phyloP scores from a whole-genome alignment of 1,140 invertebrate genomes.

The Lutraria rhynchaena region DNA sequence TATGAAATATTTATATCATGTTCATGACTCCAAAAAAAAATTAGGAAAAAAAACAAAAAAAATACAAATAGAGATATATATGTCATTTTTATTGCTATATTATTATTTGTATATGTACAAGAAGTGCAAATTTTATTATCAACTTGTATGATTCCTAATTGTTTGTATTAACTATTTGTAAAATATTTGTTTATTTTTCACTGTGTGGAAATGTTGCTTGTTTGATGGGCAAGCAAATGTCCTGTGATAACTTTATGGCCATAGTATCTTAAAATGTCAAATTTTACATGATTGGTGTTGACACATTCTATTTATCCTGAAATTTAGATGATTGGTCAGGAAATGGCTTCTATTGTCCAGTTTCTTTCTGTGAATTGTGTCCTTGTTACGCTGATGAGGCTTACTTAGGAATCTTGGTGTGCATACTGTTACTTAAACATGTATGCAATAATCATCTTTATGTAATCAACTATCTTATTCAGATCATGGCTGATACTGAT shows the following conservation, averaged over 20 bases:
- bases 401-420: too few species aligned
- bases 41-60: conserved; percentile 47
- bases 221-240: conserved; percentile 60
- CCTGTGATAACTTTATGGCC: conserved; percentile 66
- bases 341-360: too few species aligned
- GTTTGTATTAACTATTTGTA: conserved; percentile 58
- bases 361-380: too few species aligned
- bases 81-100: conserved; percentile 62
- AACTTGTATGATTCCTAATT: conserved; percentile 61
- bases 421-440: too few species aligned
- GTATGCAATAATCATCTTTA: too few species aligned
- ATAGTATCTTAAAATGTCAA: conserved; percentile 44
- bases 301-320: conserved; percentile 26
- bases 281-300: conserved; percentile 55
- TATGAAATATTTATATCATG: conserved; percentile 61
- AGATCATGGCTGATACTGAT: too few species aligned
- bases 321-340: neutral
- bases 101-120: conserved; percentile 64
- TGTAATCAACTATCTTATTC: too few species aligned
- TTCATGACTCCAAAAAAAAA: conserved; percentile 63
- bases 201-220: conserved; percentile 63
- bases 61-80: conserved; percentile 56
- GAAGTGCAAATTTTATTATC: conserved; percentile 65
- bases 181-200: conserved; percentile 59
- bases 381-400: too few species aligned